phyloP scores from a whole-genome alignment of 2,888 invertebrate species.

The Eueremaeus valkanovi region DNA sequence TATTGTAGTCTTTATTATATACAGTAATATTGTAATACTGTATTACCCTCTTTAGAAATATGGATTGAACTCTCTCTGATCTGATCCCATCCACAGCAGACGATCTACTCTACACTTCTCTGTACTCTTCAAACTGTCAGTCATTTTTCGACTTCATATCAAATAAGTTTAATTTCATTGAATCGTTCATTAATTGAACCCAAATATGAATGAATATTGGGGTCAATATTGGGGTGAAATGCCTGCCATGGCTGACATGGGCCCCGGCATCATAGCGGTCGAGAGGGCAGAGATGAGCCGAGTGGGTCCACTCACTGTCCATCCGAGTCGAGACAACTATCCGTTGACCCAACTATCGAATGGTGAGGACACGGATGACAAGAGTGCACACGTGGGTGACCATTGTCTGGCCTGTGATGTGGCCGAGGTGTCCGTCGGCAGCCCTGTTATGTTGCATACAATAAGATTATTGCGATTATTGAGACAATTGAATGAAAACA shows the following conservation, averaged over 20 bases:
- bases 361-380: not conserved
- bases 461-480: not conserved
- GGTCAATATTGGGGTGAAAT: constrained; percentile 14
- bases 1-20: no score
- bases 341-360: no score
- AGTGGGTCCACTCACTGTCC: not conserved
- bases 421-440: not conserved
- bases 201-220: constrained; percentile 21
- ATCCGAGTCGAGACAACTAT: not conserved
- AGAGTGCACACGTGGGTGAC: not conserved
- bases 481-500: not conserved
- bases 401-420: not conserved
- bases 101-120: no score
- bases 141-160: no score
- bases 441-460: not conserved
- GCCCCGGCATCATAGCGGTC: not conserved
- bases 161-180: no score
- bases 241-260: not conserved
- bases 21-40: no score
- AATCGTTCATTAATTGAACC: no score
- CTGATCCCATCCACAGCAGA: no score
- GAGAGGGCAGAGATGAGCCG: not conserved
- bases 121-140: no score
- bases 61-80: no score
- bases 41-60: no score